Percentiles rank a stretch among this genome's conserved stretches.
Evolutionary conservation across 2,113 vertebrate species (phyloP).

Genomic region (Colossoma macropomum): DNA sequence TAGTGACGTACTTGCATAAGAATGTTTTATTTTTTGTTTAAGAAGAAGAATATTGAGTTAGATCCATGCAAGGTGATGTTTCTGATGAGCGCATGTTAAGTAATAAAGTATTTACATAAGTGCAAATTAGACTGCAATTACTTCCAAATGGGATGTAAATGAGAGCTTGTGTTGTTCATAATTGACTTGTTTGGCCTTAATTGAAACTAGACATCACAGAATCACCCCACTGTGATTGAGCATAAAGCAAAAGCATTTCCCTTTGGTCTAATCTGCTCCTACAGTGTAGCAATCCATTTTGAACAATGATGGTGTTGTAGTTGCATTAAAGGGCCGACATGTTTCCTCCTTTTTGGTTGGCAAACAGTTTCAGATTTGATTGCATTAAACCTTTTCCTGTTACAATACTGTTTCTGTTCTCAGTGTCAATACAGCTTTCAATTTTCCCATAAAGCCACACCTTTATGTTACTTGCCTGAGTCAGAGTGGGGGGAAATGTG

Average conservation of each 20-base stretch:
- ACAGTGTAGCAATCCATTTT: not conserved
- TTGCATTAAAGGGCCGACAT: not conserved
- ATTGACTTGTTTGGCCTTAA: constrained; percentile 13
- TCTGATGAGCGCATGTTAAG: not conserved
- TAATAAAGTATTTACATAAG: constrained; percentile 8
- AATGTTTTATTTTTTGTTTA: not conserved
- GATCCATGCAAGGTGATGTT: not conserved
- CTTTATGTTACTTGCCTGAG: constrained; percentile 7
- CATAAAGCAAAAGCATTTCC: not conserved
- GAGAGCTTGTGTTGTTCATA: not conserved
- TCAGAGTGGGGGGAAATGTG: not conserved
- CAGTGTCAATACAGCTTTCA: not conserved
- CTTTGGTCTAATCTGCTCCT: not conserved
- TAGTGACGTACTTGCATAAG: not conserved
- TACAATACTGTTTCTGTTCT: not conserved
- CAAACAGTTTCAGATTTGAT: too few species aligned
- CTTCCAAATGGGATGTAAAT: not conserved
- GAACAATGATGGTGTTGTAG: not conserved
- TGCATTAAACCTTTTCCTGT: not conserved
- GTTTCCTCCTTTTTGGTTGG: too few species aligned
- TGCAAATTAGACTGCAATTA: not conserved
- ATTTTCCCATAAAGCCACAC: constrained; percentile 24
- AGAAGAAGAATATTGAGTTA: not conserved
- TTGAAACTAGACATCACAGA: not conserved
- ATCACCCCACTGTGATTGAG: not conserved